Evolutionary conservation across 2,797 vertebrate genomes (phyloP).

Genomic region (Alauda arvensis): DNA sequence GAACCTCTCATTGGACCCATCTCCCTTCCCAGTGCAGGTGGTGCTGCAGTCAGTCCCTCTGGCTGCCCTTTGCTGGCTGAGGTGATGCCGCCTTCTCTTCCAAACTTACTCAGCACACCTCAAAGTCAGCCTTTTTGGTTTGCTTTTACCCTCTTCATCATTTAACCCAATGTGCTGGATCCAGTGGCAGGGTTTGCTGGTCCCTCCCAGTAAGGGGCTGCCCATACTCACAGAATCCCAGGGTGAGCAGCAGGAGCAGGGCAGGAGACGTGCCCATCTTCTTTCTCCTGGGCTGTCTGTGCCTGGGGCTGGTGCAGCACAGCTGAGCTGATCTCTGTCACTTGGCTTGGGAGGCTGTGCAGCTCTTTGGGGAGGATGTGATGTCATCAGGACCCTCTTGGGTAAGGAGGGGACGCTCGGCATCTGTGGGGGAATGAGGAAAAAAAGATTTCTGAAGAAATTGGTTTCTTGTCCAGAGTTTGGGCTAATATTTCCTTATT

Average conservation of each 20-base stretch:
- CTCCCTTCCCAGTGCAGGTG: background rate
- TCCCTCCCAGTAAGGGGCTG: fast-evolving
- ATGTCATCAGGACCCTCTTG: constrained; percentile 33
- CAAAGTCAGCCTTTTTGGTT: background rate
- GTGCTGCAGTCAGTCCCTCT: background rate
- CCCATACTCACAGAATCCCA: background rate
- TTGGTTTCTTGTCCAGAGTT: background rate
- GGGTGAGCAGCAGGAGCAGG: background rate
- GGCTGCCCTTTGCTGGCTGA: background rate
- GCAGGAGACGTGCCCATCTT: background rate
- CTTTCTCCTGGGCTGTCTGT: background rate
- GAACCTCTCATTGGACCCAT: fast-evolving
- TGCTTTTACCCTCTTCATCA: background rate
- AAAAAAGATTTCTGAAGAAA: background rate
- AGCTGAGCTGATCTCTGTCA: background rate
- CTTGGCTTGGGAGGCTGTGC: background rate
- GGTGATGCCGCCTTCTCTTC: fast-evolving
- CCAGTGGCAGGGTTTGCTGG: background rate
- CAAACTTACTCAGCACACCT: background rate
- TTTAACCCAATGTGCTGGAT: background rate
- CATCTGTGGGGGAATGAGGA: background rate
- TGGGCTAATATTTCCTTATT: background rate
- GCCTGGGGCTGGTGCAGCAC: background rate
- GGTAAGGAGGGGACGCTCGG: background rate
- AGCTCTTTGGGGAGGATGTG: constrained; percentile 31